Evolutionary conservation across 2,797 vertebrate species (phyloP).

Genomic region (Bufotes viridis): DNA sequence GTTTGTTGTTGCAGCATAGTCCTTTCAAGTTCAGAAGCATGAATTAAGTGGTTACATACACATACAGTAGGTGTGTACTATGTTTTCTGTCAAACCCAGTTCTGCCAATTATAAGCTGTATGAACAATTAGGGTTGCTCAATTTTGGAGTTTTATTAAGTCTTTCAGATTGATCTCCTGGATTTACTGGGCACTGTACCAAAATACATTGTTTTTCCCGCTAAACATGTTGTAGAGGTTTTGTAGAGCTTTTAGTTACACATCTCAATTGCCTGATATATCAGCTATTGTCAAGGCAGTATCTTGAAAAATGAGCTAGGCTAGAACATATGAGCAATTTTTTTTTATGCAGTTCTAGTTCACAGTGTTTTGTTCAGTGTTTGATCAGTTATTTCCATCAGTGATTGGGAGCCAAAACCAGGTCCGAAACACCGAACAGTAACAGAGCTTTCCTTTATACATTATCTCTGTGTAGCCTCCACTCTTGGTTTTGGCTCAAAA

Average conservation of each 20-base stretch:
- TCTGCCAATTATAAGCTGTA: background rate
- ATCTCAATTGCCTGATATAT: no score
- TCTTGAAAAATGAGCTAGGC: no score
- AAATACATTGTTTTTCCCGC: background rate
- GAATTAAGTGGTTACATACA: background rate
- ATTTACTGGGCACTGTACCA: background rate
- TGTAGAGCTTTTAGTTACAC: background rate
- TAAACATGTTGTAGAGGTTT: background rate
- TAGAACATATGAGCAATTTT: no score
- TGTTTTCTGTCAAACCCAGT: background rate
- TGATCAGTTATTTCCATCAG: no score
- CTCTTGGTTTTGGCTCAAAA: no score
- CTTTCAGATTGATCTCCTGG: background rate
- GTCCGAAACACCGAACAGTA: no score
- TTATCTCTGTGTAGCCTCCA: no score
- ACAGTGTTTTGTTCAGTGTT: no score
- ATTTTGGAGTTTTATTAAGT: conserved; percentile 9
- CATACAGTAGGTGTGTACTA: background rate
- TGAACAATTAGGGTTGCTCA: background rate
- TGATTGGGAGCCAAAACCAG: no score
- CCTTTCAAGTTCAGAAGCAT: background rate
- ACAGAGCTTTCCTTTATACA: no score
- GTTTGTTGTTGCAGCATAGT: background rate
- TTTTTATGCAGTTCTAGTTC: no score
- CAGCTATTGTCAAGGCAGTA: no score